Evolutionary conservation across 2,797 vertebrate species (phyloP).

Genomic region (Clamator glandarius): DNA sequence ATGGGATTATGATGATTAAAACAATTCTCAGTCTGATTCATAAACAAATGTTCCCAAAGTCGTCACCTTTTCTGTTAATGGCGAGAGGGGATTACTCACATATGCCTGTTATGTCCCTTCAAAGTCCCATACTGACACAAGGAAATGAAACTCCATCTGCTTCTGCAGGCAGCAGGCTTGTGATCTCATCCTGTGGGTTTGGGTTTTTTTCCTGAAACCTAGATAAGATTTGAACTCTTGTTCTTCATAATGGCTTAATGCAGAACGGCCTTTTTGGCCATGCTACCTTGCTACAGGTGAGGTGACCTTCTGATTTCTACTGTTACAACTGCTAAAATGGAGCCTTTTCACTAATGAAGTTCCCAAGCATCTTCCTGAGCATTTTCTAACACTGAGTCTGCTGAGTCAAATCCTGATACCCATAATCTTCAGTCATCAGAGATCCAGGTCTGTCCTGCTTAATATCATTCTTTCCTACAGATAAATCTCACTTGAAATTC

Average conservation of each 20-base stretch:
- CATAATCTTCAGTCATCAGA: neutral
- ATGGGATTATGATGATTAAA: neutral
- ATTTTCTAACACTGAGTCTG: neutral
- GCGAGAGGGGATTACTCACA: neutral
- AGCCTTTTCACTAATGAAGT: neutral
- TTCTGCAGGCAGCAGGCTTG: neutral
- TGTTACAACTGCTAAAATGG: neutral
- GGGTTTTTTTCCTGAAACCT: neutral
- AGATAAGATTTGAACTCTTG: neutral
- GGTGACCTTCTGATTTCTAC: neutral
- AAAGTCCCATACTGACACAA: neutral
- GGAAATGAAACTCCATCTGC: neutral
- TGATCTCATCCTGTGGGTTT: neutral
- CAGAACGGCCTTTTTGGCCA: neutral
- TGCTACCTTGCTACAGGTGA: neutral
- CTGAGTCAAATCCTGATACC: neutral
- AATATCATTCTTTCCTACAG: neutral
- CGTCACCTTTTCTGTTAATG: neutral
- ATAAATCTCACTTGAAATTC: neutral
- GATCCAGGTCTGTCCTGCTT: neutral
- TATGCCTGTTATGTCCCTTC: neutral
- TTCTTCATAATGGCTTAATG: neutral
- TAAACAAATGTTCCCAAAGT: neutral
- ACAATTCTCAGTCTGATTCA: neutral
- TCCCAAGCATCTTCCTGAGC: neutral